A percentile compares a stretch with the other conserved stretches of the same genome.
Evolutionary conservation across 92 coral and sea anemone genomes (phyloP).

Genomic region (Phenganax subtilis): DNA sequence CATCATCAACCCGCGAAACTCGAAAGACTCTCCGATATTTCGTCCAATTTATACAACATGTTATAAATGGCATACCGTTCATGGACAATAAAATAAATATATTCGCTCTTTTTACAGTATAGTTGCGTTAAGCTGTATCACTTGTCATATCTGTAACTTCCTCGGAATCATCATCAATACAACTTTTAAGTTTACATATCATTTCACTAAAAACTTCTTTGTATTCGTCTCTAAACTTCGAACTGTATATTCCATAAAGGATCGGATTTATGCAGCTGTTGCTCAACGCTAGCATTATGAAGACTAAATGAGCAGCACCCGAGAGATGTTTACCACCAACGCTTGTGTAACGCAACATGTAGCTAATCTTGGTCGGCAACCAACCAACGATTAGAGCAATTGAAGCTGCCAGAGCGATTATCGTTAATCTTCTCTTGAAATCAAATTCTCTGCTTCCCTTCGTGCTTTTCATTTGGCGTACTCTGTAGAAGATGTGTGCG

Average conservation of each 20-base stretch:
- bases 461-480: neutral
- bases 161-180: neutral
- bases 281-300: conserved; percentile 12
- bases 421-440: conserved; percentile 4
- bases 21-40: no score
- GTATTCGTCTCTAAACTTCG: conserved; percentile 42
- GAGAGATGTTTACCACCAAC: conserved; percentile 14
- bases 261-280: conserved; percentile 54
- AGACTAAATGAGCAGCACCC: conserved; percentile 3
- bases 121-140: neutral
- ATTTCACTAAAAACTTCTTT: neutral
- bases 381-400: conserved; percentile 1
- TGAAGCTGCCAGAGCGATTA: neutral
- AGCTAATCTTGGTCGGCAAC: conserved; percentile 15
- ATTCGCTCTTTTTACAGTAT: no score
- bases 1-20: no score
- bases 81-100: no score
- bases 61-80: no score
- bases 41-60: no score
- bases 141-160: neutral
- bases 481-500: conserved; percentile 1
- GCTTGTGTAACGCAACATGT: conserved; percentile 5
- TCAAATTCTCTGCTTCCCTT: neutral
- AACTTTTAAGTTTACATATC: neutral
- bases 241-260: conserved; percentile 61